Base-by-base conservation (phyloP, 2,888 invertebrate species). In the Oligia fasciuncula region DNA sequence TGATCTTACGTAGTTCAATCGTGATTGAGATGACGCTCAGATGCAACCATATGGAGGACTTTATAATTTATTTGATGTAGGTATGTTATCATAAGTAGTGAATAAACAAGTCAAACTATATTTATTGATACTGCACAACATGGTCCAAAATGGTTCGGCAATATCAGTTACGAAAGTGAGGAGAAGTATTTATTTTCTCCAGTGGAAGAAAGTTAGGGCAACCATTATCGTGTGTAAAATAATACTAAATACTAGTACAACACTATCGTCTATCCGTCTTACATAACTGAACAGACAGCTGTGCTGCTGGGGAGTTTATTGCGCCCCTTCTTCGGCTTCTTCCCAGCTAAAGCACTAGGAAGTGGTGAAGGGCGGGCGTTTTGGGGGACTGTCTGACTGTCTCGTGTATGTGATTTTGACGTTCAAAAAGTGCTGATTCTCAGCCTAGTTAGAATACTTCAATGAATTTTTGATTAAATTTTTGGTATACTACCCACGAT, bases 1-100 rank as follows among this genome's bases (percentile, higher is more conserved):
- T 81, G 81, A 81, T 70, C 49, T 76, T 40, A 19, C 8, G 35
- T 35, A 40, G 51, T 80, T 68, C 13, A 35, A 66, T 66, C 51
- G 65, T 60, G 69, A 66, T 66, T 76, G 60, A 66, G n/a, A 66
- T 69, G 57, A 57, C 63, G 63, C 3, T 43, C 65, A n/a, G 17
- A 63, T 69, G 49, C 63, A 60, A n/a, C 35, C 63, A 69, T 69
- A 57, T 80, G 49, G 40, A 51, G 29, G 29, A 51, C n/a, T 63
- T 73, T 46, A 4, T 43, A 60, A 68, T 29, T 17, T 46, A 49
- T 14, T 9, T 67, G 17, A 68, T 49, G 57, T 66, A 66, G 66
- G 66, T n/a, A 67, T n/a, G 23, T 0, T 67, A 43, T 14, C 14
- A 6, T 40, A 65, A 23, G 4, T n/a, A 40, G 40, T 43, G 8